Evolutionary conservation across 2,113 vertebrate genomes (phyloP).

Genomic region (Tenebrosternarchus preto): DNA sequence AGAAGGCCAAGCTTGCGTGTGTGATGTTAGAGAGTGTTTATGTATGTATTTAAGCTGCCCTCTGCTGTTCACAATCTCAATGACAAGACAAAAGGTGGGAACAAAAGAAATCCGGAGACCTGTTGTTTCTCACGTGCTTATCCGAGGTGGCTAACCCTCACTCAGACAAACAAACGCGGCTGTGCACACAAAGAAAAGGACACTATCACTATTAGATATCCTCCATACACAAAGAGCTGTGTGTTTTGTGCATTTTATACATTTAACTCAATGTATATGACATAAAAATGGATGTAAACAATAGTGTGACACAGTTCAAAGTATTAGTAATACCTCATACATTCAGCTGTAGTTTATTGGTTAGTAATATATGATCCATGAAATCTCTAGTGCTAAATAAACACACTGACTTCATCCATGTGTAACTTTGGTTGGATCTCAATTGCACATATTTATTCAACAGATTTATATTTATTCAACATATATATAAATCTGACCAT

Average conservation of each 20-base stretch:
- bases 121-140: constrained; percentile 20
- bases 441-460: neutral
- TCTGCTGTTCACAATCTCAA: constrained; percentile 75
- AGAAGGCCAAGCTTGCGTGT: constrained; percentile 56
- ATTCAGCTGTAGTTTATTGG: neutral
- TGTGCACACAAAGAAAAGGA: constrained; percentile 2
- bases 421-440: neutral
- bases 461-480: neutral
- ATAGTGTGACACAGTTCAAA: neutral
- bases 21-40: constrained; percentile 65
- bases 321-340: neutral
- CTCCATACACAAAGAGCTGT: neutral
- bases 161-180: neutral
- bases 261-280: neutral
- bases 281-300: neutral
- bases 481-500: too few relatives aligned
- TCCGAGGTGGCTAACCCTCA: neutral
- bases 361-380: neutral
- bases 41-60: constrained; percentile 81
- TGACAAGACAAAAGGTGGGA: constrained; percentile 66
- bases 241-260: neutral
- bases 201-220: neutral
- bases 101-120: constrained; percentile 53
- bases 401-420: too few relatives aligned
- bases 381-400: neutral